A percentile compares a stretch with the other conserved stretches of the same genome.
Conservation (phyloP, 2,113 vertebrate genomes). For the Zonotrichia leucophrys region DNA sequence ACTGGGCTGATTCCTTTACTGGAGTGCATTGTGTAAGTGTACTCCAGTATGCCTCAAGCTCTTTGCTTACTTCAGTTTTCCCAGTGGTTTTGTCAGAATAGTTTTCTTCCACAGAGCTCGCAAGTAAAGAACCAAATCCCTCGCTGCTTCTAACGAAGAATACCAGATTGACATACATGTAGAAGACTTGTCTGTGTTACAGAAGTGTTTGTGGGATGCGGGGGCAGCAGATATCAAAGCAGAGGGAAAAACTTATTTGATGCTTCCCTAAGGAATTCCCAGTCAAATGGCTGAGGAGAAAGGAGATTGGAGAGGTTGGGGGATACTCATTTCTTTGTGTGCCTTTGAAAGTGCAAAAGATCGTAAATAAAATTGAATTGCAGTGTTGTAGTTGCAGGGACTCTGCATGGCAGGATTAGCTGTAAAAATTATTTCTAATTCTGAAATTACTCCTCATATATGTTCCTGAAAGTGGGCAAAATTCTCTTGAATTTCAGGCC, state of each 20-base stretch:
- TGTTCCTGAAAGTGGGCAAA: not conserved
- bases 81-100: not conserved
- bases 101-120: not conserved
- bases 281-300: not conserved
- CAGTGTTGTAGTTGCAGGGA: not conserved
- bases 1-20: not conserved
- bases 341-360: not conserved
- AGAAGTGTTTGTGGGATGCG: not conserved
- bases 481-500: not conserved
- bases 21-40: not conserved
- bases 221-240: not conserved
- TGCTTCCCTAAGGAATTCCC: not conserved
- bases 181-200: not conserved
- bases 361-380: not conserved
- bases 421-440: not conserved
- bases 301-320: not conserved
- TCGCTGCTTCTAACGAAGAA: not conserved
- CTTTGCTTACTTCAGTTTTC: not conserved
- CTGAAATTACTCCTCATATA: not conserved
- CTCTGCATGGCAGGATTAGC: not conserved
- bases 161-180: fast-evolving
- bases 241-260: not conserved
- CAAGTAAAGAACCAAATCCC: not conserved
- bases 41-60: not conserved
- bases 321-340: not conserved